Evolutionary conservation across 2,113 vertebrate species (phyloP), one percentile per base, ranked within the genome.

Genomic region (Machaerirhynchus nigripectus): DNA sequence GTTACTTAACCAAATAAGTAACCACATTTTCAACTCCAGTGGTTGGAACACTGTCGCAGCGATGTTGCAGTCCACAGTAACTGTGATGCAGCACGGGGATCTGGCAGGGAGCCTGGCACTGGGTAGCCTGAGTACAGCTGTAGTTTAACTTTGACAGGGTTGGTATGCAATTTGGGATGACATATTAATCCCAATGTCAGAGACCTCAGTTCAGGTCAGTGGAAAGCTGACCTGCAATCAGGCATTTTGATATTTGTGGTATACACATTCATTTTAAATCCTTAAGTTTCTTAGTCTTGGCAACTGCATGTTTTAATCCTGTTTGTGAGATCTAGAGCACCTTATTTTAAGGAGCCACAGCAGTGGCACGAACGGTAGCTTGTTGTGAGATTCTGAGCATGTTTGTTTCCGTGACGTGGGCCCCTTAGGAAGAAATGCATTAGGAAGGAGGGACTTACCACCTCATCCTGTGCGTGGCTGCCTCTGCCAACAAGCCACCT

Each of bases 21-120:
- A 16, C 7, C 2, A 15, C 0, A 1, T 35, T 56, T 15, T 57
- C 1, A 14, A 6, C 15, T 59, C 14, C 23, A 1, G 0, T 35
- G 15, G 27, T 55, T 39, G 33, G 15, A 63, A 20, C 1, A 4
- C 3, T 2, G 1, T 23, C 35, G 8, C 7, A 30, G 23, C 15
- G 18, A 2, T 35, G 20, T 9, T 40, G 17, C 44, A 69, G 47
- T 13, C 20, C 6, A 8, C 18, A n/a, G 42, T 57, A 53, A 49
- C 24, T 37, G 31, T n/a, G 49, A 21, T 53, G 50, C 17, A 60
- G 10, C 4, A 1, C 24, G 26, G 37, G 14, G 19, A 21, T 50
- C 52, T 63, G 61, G 17, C 20, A 39, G 44, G 46, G 50, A 61
- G 55, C 14, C 19, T 35, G 40, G 26, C 42, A 23, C 10, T 30